Percentiles rank a stretch among this genome's conserved stretches.
phyloP scores from a whole-genome alignment of 2,888 invertebrate genomes.

The Himalopsyche tibetana region DNA sequence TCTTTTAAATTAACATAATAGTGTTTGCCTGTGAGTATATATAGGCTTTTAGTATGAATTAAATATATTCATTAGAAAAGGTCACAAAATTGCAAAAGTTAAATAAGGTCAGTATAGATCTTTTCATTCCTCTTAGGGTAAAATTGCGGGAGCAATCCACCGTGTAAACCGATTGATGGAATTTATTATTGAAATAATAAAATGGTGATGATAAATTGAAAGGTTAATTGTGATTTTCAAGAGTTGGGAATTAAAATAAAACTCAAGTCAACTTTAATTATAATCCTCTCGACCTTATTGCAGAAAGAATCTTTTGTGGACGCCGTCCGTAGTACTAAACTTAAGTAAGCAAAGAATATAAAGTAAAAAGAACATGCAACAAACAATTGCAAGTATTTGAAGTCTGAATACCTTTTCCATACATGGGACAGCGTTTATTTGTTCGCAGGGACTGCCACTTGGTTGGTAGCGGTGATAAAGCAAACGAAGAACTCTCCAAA shows the following conservation, averaged over 20 bases:
- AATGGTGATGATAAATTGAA: too few relatives aligned
- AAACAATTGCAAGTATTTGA: conserved; percentile 61
- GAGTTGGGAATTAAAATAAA: conserved; percentile 14
- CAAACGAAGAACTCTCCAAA: conserved; percentile 3
- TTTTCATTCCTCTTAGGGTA: too few relatives aligned
- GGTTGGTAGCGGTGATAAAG: conserved; percentile 6
- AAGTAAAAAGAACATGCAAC: conserved; percentile 57
- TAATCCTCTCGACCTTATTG: conserved; percentile 16
- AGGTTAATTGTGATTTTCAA: neutral
- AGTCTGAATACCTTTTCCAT: conserved; percentile 58
- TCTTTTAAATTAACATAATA: too few relatives aligned
- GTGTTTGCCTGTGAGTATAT: too few relatives aligned
- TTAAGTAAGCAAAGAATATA: conserved; percentile 54
- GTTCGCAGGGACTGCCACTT: conserved; percentile 14
- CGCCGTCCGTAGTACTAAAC: conserved; percentile 43
- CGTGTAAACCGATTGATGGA: too few relatives aligned
- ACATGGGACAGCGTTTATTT: conserved; percentile 54
- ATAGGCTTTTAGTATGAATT: too few relatives aligned
- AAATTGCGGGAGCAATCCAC: too few relatives aligned
- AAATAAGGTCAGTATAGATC: too few relatives aligned
- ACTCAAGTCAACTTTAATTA: conserved; percentile 18
- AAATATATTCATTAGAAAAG: too few relatives aligned
- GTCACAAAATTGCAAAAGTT: too few relatives aligned
- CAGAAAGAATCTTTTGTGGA: conserved; percentile 43
- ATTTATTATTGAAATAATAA: too few relatives aligned